phyloP scores from a whole-genome alignment of 1,140 invertebrate genomes.

The Alviniconcha marisindica region DNA sequence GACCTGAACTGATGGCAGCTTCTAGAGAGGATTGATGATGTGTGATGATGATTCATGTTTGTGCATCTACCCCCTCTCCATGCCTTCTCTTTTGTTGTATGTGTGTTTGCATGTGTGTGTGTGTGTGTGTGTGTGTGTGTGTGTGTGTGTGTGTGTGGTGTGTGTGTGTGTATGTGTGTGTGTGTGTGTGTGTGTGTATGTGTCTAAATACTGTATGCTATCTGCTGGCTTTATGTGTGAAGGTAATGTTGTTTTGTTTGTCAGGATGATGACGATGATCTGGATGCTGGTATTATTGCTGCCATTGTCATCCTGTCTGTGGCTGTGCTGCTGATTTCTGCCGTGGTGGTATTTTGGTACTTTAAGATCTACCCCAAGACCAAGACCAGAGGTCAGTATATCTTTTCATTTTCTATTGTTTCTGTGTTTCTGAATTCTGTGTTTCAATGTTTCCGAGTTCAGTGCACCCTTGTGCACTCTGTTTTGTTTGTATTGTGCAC shows the following conservation, averaged over 20 bases:
- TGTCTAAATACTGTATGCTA: neutral
- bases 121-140: neutral
- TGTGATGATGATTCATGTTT: no score
- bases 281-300: conserved; percentile 45
- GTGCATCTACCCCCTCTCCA: no score
- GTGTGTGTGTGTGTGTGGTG: neutral
- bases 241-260: neutral
- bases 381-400: conserved; percentile 59
- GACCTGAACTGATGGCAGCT: no score
- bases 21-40: no score
- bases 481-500: no score
- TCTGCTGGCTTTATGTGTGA: neutral
- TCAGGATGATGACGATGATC: conserved; percentile 10
- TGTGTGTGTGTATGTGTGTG: neutral
- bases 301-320: conserved; percentile 47
- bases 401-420: no score
- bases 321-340: conserved; percentile 35
- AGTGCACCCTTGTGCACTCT: no score
- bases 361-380: conserved; percentile 57
- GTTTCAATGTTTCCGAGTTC: no score
- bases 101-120: neutral
- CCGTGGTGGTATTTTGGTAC: conserved; percentile 51
- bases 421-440: no score
- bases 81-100: no score
- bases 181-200: neutral